These are phyloP conservation scores for Melanchra persicariae DNA, from an alignment of 2,888 invertebrate genomes.

Conservation along the genomic window DNA sequence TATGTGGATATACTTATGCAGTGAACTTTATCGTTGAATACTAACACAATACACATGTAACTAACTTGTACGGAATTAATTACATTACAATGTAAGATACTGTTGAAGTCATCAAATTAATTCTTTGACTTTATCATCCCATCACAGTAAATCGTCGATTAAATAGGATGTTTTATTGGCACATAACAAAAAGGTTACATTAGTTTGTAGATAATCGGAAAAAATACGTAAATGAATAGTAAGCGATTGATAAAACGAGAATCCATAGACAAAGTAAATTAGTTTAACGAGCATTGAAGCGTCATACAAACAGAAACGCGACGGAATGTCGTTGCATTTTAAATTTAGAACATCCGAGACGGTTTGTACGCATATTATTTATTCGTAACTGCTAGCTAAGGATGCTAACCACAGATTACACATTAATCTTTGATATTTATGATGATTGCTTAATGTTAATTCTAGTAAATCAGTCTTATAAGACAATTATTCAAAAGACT, in stretches of 20 bases:
- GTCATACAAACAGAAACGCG: constrained; percentile 62
- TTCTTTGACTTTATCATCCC: constrained; percentile 13
- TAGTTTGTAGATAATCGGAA: neutral
- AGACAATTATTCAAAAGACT: constrained; percentile 12
- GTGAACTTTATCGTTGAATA: constrained; percentile 30
- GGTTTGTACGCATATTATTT: constrained; percentile 67
- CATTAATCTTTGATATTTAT: constrained; percentile 23
- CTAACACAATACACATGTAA: constrained; percentile 12
- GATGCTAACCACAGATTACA: constrained; percentile 45
- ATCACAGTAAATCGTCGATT: neutral
- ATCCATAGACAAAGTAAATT: constrained; percentile 60
- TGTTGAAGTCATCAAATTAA: constrained; percentile 7
- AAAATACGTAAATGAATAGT: neutral
- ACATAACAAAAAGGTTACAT: neutral
- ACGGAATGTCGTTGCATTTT: constrained; percentile 75
- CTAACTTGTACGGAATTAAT: constrained; percentile 34
- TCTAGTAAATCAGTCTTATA: neutral
- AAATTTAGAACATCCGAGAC: constrained; percentile 76
- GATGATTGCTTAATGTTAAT: constrained; percentile 5
- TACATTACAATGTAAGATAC: constrained; percentile 16
- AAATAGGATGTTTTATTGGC: neutral
- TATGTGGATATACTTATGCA: constrained; percentile 12
- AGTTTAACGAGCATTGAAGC: constrained; percentile 61
- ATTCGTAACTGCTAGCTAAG: constrained; percentile 62
- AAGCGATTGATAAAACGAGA: neutral